These are phyloP conservation scores for Oryzias woworae DNA, from an alignment of 2,113 vertebrate genomes.

Conservation along the genomic window DNA sequence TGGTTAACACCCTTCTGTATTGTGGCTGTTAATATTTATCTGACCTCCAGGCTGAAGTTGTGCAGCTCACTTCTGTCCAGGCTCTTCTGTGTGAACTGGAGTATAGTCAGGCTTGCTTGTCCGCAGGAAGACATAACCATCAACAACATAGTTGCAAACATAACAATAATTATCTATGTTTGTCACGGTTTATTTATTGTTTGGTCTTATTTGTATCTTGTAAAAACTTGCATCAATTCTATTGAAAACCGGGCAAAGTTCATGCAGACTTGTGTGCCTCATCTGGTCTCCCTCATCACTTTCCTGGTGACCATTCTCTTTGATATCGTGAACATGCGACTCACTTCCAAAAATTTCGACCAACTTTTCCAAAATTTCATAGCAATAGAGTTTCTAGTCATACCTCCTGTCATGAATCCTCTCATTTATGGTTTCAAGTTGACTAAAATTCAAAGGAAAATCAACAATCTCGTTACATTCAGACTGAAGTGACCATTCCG, in stretches of 20 bases:
- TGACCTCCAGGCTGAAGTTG: slow-evolving; percentile 20
- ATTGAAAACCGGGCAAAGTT: slow-evolving; percentile 39
- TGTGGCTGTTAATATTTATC: neutral
- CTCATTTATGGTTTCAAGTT: slow-evolving; percentile 54
- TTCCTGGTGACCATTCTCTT: slow-evolving; percentile 20
- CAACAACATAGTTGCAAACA: slow-evolving; percentile 13
- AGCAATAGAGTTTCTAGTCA: slow-evolving; percentile 33
- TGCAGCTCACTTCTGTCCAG: slow-evolving; percentile 26
- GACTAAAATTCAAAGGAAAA: slow-evolving; percentile 44
- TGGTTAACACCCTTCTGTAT: slow-evolving; percentile 19
- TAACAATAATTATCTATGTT: slow-evolving; percentile 16
- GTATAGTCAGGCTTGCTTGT: slow-evolving; percentile 43
- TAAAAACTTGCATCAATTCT: slow-evolving; percentile 19
- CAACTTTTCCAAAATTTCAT: slow-evolving; percentile 52
- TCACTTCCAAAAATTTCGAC: slow-evolving; percentile 17
- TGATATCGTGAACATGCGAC: slow-evolving; percentile 54
- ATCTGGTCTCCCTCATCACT: slow-evolving; percentile 34
- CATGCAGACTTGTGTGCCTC: slow-evolving; percentile 57
- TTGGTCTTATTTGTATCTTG: slow-evolving; percentile 49
- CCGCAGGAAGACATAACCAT: neutral
- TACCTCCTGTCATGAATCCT: slow-evolving; percentile 47
- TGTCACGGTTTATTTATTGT: slow-evolving; percentile 36
- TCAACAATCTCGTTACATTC: neutral
- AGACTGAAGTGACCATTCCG: neutral
- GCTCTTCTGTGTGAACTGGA: slow-evolving; percentile 40